Percentiles rank a stretch among this genome's conserved stretches.
These are phyloP conservation scores for Drosophila fungiperda DNA, from an alignment of 2,888 invertebrate species.

Conservation along the genomic window DNA sequence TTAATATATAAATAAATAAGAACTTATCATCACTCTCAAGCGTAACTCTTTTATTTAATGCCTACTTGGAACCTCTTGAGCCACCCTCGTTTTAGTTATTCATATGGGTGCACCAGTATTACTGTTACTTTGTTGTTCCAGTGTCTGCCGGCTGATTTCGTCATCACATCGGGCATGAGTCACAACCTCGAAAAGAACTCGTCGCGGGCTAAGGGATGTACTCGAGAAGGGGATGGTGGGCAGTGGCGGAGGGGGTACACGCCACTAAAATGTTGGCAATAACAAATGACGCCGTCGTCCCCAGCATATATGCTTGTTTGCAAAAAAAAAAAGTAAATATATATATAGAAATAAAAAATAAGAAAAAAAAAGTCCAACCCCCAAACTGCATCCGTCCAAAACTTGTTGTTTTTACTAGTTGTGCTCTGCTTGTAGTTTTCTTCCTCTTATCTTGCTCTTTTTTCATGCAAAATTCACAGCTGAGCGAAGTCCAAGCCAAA, in stretches of 20 bases:
- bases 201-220: not conserved
- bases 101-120: constrained; percentile 30
- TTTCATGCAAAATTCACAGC: constrained; percentile 69
- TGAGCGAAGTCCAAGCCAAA: constrained; percentile 53
- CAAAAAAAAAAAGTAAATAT: constrained; percentile 4
- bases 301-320: constrained; percentile 29
- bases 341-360: not conserved
- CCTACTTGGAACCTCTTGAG: not conserved
- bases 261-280: constrained; percentile 67
- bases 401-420: constrained; percentile 46
- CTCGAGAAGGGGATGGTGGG: not conserved
- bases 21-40: not conserved
- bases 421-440: not conserved
- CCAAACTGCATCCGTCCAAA: constrained; percentile 41
- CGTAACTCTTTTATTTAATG: not conserved
- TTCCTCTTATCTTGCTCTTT: constrained; percentile 8
- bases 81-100: constrained; percentile 44
- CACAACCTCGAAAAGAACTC: constrained; percentile 38
- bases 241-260: constrained; percentile 1
- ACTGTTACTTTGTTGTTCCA: constrained; percentile 35
- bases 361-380: constrained; percentile 40
- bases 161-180: constrained; percentile 65
- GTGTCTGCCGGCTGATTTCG: constrained; percentile 64
- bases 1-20: not conserved
- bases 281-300: constrained; percentile 68